Percentiles rank a stretch among this genome's conserved stretches.
Conservation (phyloP, 2,797 vertebrate species). For the Micropoecilia bifurca region DNA sequence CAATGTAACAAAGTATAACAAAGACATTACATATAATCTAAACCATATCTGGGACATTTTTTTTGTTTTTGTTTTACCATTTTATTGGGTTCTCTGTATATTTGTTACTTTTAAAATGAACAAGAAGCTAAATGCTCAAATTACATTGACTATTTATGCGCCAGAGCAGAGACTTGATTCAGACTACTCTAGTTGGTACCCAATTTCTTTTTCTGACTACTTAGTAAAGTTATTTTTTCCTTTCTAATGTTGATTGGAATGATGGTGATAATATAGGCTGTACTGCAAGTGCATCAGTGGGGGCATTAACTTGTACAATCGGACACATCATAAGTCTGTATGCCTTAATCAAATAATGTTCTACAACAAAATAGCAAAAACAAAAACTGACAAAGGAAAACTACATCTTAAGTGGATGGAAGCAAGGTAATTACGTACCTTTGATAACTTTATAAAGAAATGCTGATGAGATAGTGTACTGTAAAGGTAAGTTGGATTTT, state of each 20-base stretch:
- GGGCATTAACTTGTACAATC: not conserved
- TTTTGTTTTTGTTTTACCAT: not conserved
- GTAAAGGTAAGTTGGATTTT: not conserved
- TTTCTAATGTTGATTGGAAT: not conserved
- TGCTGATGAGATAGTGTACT: not conserved
- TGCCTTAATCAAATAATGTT: not conserved
- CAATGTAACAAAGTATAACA: not conserved
- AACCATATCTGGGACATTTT: not conserved
- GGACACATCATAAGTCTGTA: not conserved
- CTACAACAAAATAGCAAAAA: not conserved
- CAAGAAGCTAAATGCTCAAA: not conserved
- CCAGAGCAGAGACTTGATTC: not conserved
- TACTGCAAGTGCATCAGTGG: not conserved
- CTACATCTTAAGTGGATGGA: not conserved
- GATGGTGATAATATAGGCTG: not conserved
- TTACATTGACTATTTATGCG: not conserved
- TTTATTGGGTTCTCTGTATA: not conserved
- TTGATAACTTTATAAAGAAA: not conserved
- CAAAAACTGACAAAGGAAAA: not conserved
- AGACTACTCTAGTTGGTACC: not conserved
- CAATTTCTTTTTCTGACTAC: not conserved
- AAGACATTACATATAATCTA: not conserved
- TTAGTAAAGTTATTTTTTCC: not conserved
- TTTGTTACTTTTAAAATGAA: not conserved
- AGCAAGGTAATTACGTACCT: not conserved